Evolutionary conservation across 2,888 invertebrate genomes (phyloP), one percentile per base, ranked within the genome.

Genomic region (Tipula helvola): DNA sequence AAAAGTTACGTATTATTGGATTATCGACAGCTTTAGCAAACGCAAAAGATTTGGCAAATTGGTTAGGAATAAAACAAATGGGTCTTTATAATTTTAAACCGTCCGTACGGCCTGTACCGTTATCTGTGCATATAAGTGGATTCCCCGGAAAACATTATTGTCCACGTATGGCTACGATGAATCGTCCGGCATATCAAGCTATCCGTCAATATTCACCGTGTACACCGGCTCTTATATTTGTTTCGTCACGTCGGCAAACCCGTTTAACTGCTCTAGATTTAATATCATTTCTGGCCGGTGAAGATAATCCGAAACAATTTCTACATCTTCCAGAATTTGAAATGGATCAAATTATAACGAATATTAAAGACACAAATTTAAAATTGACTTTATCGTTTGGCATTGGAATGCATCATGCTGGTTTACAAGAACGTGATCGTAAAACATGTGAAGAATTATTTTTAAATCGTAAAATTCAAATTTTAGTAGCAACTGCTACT

Each of bases 121-220:
- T 99, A 52, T 97, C 94, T 90, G 94, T 94, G 13, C 98, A 98
- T 90, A 97, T 99, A 89, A 95, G 96, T 86, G 99, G 99, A 0
- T 99, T 98, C 90, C 96, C 98, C 0, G 99, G 98, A 3, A 97
- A 99, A 88, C 98, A 99, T 91, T 99, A 99, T 92, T 99, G 99
- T 90, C 99, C 99, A 0, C 94, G 99, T 86, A 99, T 99, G 99
- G 96, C 98, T 88, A 96, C 98, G 0, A 99, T 99, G 99, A 99
- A 99, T 92, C 97, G 98, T 89, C 99, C 99, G 0, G 96, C 98
- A 0, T 99, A 97, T 92, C 97, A 98, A 91, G 97, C 99, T 0
- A 98, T 99, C 88, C 94, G 96, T 85, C 96, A 96, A 87, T 97
- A 99, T 91, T 98, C 99, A 0, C 97, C 98, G 0, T 92, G 93